Evolutionary conservation across 2,888 invertebrate species (phyloP).

Genomic region (Platerodrilus igneus): DNA sequence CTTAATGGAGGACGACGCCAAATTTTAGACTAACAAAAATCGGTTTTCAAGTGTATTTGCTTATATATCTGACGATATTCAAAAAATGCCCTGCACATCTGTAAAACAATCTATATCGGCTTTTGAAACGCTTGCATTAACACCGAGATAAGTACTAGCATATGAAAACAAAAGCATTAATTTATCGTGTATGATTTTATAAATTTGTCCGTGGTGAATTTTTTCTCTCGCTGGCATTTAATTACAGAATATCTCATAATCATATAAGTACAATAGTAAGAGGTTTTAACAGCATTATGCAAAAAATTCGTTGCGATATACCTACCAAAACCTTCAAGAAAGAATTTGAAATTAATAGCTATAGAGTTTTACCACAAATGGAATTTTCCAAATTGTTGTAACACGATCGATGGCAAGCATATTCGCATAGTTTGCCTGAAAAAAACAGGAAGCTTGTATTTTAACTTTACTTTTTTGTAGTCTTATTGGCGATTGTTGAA

Average conservation of each 20-base stretch:
- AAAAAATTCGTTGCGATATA: background rate
- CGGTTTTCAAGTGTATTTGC: background rate
- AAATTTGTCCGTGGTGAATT: background rate
- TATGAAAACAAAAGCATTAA: too few relatives aligned
- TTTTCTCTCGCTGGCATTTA: slow-evolving; percentile 1
- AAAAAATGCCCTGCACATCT: too few relatives aligned
- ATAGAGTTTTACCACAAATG: slow-evolving; percentile 1
- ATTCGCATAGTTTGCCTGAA: slow-evolving; percentile 3
- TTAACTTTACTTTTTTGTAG: slow-evolving; percentile 3
- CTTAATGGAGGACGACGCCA: slow-evolving; percentile 1
- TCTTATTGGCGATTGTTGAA: too few relatives aligned
- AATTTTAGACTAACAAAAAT: slow-evolving; percentile 4
- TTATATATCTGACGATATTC: background rate
- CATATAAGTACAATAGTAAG: slow-evolving; percentile 1
- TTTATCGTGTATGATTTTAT: too few relatives aligned
- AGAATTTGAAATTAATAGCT: background rate
- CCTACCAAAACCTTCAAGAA: slow-evolving; percentile 1
- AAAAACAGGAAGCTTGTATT: slow-evolving; percentile 6
- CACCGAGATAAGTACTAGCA: too few relatives aligned
- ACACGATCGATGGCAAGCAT: slow-evolving; percentile 4
- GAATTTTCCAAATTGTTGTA: slow-evolving; percentile 6
- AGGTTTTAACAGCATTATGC: background rate
- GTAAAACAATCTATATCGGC: background rate
- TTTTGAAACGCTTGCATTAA: too few relatives aligned
- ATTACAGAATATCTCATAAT: slow-evolving; percentile 5